Evolutionary conservation across 2,797 vertebrate genomes (phyloP), one percentile per base, ranked within the genome.

Genomic region (Thalassophryne amazonica): DNA sequence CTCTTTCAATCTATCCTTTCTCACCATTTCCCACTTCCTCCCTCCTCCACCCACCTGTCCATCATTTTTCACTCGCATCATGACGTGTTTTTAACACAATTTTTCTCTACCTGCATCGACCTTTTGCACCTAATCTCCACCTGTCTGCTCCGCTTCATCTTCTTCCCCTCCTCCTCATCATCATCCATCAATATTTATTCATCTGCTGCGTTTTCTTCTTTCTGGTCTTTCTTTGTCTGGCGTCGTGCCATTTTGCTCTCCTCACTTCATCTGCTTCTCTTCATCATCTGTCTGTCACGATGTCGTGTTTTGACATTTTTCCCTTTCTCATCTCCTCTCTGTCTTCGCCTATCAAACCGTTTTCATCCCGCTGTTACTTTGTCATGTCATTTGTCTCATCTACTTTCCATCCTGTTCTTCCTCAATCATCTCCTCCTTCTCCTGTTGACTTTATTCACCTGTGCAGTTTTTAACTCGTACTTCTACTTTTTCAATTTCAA

Each of bases 231-330:
- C 20, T 7, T 10, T 19, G n/a, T n/a, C 11, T 6, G 24, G n/a
- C n/a, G n/a, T n/a, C n/a, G n/a, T n/a, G n/a, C n/a, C n/a, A 6
- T 12, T 10, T n/a, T 18, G 15, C 11, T 2, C 2, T 17, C 10
- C 17, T 23, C 23, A 35, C 11, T 20, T 32, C 4, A 13, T 32
- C 14, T 35, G 16, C n/a, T 1, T 14, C 34, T 33, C 16, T 48
- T 31, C 34, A 56, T 66, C 60, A 46, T 37, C 60, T 74, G 73
- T 70, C 78, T 32, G 29, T 85, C 75, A 78, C 55, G 23, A 1
- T 48, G 45, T 61, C 56, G 32, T 66, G 49, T 67, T 74, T 73
- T 76, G 81, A 70, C 72, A 52, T 65, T 73, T 80, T 69, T 58
- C 61, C 59, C 60, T 49, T 79, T 77, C 41, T 76, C 51, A 74